phyloP scores from a whole-genome alignment of 2,888 invertebrate genomes.

The Tetragnatha montana region DNA sequence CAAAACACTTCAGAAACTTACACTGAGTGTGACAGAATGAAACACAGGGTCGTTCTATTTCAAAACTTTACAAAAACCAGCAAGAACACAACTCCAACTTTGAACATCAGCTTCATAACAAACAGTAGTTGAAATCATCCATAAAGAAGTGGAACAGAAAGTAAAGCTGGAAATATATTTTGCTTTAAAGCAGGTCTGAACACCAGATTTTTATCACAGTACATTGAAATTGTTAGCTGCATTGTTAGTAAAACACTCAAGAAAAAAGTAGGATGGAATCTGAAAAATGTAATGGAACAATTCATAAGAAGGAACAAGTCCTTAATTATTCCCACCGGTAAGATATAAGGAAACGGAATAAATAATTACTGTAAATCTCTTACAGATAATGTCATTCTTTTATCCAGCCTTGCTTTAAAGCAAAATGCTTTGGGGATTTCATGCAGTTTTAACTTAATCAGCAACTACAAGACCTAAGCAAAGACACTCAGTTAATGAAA shows the following conservation, averaged over 20 bases:
- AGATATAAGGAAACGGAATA: too few species aligned
- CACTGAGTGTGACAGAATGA: constrained; percentile 35
- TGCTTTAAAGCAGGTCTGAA: background rate
- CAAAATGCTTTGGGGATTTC: background rate
- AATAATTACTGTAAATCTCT: too few species aligned
- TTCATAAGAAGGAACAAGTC: too few species aligned
- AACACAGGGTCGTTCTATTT: constrained; percentile 52
- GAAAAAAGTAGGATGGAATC: too few species aligned
- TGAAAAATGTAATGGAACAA: too few species aligned
- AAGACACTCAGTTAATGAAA: constrained; percentile 4
- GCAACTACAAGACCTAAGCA: background rate
- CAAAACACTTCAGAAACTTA: constrained; percentile 60
- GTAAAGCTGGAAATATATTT: background rate
- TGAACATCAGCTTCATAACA: background rate
- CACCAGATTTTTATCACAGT: background rate
- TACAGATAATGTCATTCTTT: background rate
- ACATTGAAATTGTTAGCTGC: background rate
- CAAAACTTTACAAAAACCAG: constrained; percentile 50
- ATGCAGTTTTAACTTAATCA: background rate
- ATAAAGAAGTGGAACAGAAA: background rate
- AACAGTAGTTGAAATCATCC: background rate
- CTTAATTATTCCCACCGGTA: too few species aligned
- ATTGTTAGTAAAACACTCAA: too few species aligned
- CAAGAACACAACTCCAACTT: constrained; percentile 7
- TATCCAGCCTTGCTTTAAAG: background rate